These are phyloP conservation scores for Caenorhabditis afra DNA, from an alignment of 2,888 invertebrate species.

Conservation along the genomic window DNA sequence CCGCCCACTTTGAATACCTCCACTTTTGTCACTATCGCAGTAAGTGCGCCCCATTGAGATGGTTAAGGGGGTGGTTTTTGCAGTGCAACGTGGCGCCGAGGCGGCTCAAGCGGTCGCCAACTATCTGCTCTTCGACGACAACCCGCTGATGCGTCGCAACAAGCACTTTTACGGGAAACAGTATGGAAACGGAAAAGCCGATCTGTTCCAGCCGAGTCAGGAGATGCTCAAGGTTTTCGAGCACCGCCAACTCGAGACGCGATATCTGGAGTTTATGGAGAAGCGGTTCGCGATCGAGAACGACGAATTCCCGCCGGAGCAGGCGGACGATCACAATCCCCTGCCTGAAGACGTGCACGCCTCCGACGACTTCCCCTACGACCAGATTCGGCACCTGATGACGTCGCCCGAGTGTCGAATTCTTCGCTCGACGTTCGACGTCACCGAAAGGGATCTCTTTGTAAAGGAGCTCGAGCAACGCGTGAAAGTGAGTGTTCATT, in stretches of 20 bases:
- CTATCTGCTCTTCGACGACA: constrained; percentile 74
- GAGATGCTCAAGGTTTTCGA: constrained; percentile 65
- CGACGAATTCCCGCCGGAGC: constrained; percentile 67
- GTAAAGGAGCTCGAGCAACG: constrained; percentile 41
- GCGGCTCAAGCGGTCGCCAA: constrained; percentile 75
- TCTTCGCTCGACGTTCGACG: constrained; percentile 30
- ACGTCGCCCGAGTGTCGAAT: constrained; percentile 45
- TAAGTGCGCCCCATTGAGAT: too few relatives aligned
- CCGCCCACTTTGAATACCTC: constrained; percentile 75
- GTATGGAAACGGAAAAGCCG: constrained; percentile 65
- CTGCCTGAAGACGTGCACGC: constrained; percentile 51
- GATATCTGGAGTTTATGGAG: constrained; percentile 74
- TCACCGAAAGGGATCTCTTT: constrained; percentile 23
- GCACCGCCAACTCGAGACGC: constrained; percentile 63
- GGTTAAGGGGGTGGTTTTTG: constrained; percentile 9
- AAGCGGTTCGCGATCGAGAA: constrained; percentile 68
- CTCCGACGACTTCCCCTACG: constrained; percentile 51
- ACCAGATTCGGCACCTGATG: constrained; percentile 24
- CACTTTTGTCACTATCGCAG: constrained; percentile 74
- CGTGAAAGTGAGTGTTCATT: constrained; percentile 30
- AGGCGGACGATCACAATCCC: constrained; percentile 67
- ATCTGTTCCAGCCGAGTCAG: constrained; percentile 69
- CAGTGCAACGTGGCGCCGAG: constrained; percentile 76
- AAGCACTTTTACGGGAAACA: constrained; percentile 70
- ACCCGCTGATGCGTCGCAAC: constrained; percentile 76